These are phyloP conservation scores for Hydrocynus forskahlii DNA, from an alignment of 2,797 vertebrate genomes.

Conservation along the genomic window DNA sequence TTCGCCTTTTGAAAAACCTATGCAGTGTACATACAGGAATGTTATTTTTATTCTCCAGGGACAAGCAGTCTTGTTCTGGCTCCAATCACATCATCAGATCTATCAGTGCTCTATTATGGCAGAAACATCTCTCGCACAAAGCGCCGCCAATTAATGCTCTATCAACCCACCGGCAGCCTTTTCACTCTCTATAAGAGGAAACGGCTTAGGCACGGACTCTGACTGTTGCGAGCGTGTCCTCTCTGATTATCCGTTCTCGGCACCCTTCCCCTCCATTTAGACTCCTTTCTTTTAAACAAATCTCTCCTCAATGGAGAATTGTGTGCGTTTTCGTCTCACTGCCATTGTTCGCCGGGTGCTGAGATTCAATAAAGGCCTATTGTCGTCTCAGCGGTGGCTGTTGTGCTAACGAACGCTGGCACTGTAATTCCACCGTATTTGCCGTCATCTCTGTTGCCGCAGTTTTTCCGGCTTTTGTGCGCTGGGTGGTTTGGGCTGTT, in stretches of 20 bases:
- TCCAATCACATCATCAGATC: constrained; percentile 58
- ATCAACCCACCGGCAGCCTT: constrained; percentile 56
- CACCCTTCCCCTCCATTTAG: constrained; percentile 58
- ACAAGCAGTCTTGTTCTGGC: constrained; percentile 45
- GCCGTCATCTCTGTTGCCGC: constrained; percentile 46
- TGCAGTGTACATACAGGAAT: constrained; percentile 28
- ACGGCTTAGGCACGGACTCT: constrained; percentile 51
- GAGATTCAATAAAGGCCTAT: constrained; percentile 60
- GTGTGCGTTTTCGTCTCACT: constrained; percentile 55
- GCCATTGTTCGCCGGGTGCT: constrained; percentile 55
- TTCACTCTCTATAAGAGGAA: constrained; percentile 58
- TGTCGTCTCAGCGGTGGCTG: constrained; percentile 52
- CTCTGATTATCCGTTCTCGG: constrained; percentile 51
- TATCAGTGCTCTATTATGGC: constrained; percentile 59
- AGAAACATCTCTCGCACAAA: constrained; percentile 58
- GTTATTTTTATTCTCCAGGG: constrained; percentile 47
- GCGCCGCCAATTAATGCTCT: constrained; percentile 58
- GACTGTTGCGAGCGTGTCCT: constrained; percentile 55
- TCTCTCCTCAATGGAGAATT: constrained; percentile 55
- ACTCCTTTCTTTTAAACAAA: constrained; percentile 61
- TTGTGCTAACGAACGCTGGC: constrained; percentile 48
- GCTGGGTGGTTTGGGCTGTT: constrained; percentile 18
- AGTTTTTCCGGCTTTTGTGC: constrained; percentile 48
- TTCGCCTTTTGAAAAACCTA: constrained; percentile 28
- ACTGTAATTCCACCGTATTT: constrained; percentile 45